Base-by-base conservation (phyloP, 2,888 invertebrate species). In the Pyrocoelia pectoralis region DNA sequence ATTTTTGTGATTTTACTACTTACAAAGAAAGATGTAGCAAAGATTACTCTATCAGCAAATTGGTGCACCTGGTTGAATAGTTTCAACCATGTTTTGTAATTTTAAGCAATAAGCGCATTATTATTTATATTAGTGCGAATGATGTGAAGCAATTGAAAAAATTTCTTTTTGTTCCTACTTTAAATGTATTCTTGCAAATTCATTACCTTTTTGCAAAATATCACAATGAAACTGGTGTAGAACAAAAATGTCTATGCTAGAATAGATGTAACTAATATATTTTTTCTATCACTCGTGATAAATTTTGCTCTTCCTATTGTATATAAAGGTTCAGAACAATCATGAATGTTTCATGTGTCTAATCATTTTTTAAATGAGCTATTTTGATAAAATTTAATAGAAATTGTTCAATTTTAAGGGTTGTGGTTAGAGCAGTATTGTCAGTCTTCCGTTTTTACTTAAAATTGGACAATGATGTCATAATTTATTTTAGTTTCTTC, bases 281-380 rank as follows among this genome's bases (percentile, higher is more conserved):
- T 79, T 80, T 79, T 80, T 80, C 79, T 78, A 79, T 79, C 76
- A 77, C 77, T 75, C 77, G 79, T 79, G 80, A 79, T 79, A 79
- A 72, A 71, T 69, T 72, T 74, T 74, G 79, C 76, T 79, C 79
- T 79, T 79, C 80, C 79, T 79, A 76, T 74, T 73, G 67, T 74
- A 72, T 65, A 73, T 68, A 72, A 24, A 66, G 61, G 71, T 71
- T 69, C 55, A 70, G 73, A 76, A 77, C 76, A 77, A 77, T 77
- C 77, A 77, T 76, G 70, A 70, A 72, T 73, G 74, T 76, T 75
- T 72, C 68, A 69, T 68, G 65, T 59, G 56, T 64, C 48, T 58
- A 64, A 52, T 52, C 52, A 52, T 54, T 60, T 61, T 24, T 52
- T 38, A 66, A 59, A 63, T 61, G 56, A 65, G 53, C 64, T 69